Base-by-base conservation (phyloP, 2,888 invertebrate species). In the Lomographa bimaculata region DNA sequence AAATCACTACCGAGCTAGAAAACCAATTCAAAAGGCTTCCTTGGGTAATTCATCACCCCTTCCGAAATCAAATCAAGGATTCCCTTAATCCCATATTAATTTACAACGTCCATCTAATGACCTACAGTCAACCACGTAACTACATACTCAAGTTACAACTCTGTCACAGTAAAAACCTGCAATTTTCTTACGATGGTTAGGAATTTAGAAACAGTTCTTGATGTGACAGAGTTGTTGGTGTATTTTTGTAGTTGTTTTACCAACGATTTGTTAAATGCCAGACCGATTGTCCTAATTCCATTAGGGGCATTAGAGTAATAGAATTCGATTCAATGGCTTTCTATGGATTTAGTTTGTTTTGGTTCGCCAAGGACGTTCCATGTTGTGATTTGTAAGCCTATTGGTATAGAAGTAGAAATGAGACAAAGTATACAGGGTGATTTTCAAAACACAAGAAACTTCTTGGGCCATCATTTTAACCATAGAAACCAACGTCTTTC, bases 201-300 rank as follows among this genome's bases (percentile, higher is more conserved):
- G 0, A 6, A 16, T n/a, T n/a, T n/a, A n/a, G n/a, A n/a, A n/a
- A n/a, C n/a, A n/a, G 14, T 5, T 1, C 17, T 12, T 19, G 28
- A 2, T 12, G 19, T 24, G 38, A 32, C 14, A 38, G 6, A n/a
- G 30, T 25, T 3, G 7, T 7, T 3, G 1, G 5, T 12, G 6
- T 3, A 12, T 33, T 32, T 32, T 39, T 32, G 26, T 39, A 33
- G 21, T 39, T 27, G 20, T 6, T 20, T 14, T 19, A 12, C 23
- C 21, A 27, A 7, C 17, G 41, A 45, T 51, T 54, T 47, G 49
- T 51, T 47, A 54, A 54, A 54, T 47, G 51, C 42, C 51, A 51
- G 29, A 34, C 6, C 39, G 36, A 41, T 47, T 45, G 46, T 45
- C 44, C 38, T 36, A 43, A 49, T 51, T 42, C 51, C 54, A 51